Base-by-base conservation (phyloP, 2,888 invertebrate genomes). In the Biston stratarius region DNA sequence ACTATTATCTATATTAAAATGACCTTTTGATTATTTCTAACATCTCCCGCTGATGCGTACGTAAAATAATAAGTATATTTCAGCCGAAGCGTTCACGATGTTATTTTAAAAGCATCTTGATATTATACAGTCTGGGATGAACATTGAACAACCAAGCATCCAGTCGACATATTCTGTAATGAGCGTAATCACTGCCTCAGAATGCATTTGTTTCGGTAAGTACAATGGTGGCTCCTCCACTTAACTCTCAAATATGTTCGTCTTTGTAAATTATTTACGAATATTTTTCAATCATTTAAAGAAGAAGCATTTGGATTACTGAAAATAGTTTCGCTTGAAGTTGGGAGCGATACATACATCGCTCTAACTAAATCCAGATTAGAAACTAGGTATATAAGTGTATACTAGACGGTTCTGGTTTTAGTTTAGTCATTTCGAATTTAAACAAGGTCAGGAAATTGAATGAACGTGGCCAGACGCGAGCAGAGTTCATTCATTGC, bases 21-120 rank as follows among this genome's bases (percentile, higher is more conserved):
- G 87, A 91, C 91, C 91, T 91, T 86, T 89, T 80, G 86, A 80
- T 82, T 76, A 79, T 74, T 79, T 83, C 81, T 79, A 82, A 84
- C 76, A 78, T 75, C 78, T 76, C 79, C 48, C 72, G 78, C 74
- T 75, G 72, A 83, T 72, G 81, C 77, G 79, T 77, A 79, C 79
- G 76, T 76, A 75, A 63, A 75, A 75, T 63, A 56, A 55, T 62
- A 38, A 14, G 8, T 58, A 72, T 61, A 34, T 57, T 38, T 24
- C 51, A 61, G 14, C 12, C 45, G 5, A 33, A 65, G 61, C 61
- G 45, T 55, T 55, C 69, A 71, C 71, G 75, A 75, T 73, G 74
- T 75, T 59, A 76, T 78, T 74, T 72, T 69, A 67, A 76, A 74
- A 75, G 67, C 53, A 76, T 69, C 72, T 72, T 72, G 67, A 74